Percentiles rank a stretch among this genome's conserved stretches.
These are phyloP conservation scores for Xestia rhomboidea DNA, from an alignment of 2,888 invertebrate genomes.

Conservation along the genomic window DNA sequence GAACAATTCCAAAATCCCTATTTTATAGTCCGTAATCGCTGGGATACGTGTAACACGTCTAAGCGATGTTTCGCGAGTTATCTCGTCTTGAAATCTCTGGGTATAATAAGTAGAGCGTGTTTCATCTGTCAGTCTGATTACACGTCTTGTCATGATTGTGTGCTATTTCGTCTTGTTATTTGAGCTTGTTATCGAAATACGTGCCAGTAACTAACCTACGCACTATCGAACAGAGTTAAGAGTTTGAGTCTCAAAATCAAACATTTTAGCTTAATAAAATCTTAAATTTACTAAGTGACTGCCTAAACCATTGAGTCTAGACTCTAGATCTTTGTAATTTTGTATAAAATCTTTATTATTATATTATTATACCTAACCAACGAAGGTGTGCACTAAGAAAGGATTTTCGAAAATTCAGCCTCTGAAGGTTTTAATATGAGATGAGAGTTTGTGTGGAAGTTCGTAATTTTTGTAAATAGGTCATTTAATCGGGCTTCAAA, in stretches of 20 bases:
- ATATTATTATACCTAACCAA: not conserved
- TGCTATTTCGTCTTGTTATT: not conserved
- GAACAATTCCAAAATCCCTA: constrained; percentile 58
- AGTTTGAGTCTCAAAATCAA: not conserved
- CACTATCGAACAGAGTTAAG: not conserved
- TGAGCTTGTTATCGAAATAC: constrained; percentile 3
- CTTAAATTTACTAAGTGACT: not conserved
- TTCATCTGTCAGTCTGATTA: constrained; percentile 35
- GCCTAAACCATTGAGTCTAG: not conserved
- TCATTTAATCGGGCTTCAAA: not conserved
- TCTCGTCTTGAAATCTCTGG: constrained; percentile 50
- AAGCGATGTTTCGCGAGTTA: constrained; percentile 54
- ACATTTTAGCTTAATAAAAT: not conserved
- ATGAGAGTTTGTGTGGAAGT: not conserved
- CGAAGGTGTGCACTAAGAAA: not conserved
- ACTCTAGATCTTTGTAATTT: not conserved
- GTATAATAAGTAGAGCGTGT: constrained; percentile 36
- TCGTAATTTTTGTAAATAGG: not conserved
- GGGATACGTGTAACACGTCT: constrained; percentile 53
- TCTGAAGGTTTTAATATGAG: not conserved
- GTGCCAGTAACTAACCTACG: not conserved
- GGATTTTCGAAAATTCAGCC: not conserved
- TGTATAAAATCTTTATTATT: not conserved
- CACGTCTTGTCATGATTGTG: constrained; percentile 2
- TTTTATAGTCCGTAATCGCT: constrained; percentile 60